Percentiles rank a stretch among this genome's conserved stretches.
Conservation (phyloP, 2,113 vertebrate genomes). For the Heterochromis multidens region DNA sequence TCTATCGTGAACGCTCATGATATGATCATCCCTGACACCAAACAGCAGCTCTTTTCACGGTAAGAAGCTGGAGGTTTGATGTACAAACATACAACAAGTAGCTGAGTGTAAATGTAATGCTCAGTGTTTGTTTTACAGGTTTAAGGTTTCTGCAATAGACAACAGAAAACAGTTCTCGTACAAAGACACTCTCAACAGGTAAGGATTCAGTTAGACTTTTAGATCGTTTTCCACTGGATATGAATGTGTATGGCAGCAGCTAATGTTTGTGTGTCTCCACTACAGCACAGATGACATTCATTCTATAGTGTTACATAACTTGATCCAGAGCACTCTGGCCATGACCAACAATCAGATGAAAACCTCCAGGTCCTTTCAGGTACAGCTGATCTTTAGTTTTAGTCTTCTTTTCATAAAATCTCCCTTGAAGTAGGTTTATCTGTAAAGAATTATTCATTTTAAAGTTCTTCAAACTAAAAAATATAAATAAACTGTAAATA, state of each 20-base stretch:
- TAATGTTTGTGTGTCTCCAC: background rate
- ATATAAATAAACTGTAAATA: background rate
- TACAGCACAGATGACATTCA: constrained; percentile 87
- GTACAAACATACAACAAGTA: background rate
- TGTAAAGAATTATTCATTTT: background rate
- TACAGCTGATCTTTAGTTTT: constrained; percentile 28
- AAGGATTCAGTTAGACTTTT: background rate
- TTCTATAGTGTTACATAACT: constrained; percentile 86
- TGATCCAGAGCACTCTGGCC: constrained; percentile 92
- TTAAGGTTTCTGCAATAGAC: constrained; percentile 84
- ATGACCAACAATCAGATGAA: constrained; percentile 92
- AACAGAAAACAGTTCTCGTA: constrained; percentile 44
- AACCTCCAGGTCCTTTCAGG: constrained; percentile 88
- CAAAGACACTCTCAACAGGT: constrained; percentile 64
- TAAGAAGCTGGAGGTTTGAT: constrained; percentile 38
- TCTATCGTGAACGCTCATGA: constrained; percentile 69
- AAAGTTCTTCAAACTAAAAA: background rate
- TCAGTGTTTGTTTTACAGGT: constrained; percentile 69
- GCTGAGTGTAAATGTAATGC: background rate
- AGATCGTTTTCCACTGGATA: background rate
- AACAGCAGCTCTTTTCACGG: constrained; percentile 86
- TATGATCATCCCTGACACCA: constrained; percentile 82
- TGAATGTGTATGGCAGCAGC: background rate
- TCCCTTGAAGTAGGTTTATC: background rate
- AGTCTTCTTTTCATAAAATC: background rate